Conservation (phyloP, 2,797 vertebrate genomes). For the Tapera naevia region DNA sequence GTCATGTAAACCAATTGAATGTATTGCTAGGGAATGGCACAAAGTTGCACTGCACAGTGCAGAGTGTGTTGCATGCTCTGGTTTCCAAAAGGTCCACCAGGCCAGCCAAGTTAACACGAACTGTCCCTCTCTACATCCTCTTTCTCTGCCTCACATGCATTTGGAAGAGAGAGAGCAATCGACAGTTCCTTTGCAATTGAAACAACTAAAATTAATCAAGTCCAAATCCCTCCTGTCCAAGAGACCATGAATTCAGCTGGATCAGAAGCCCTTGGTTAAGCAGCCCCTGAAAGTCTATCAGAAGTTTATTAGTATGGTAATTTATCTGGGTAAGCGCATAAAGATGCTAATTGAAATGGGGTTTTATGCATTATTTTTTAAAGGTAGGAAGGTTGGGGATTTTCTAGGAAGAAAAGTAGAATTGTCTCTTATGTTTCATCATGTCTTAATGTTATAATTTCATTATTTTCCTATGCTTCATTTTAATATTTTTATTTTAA, state of each 20-base stretch:
- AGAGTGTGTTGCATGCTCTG: not conserved
- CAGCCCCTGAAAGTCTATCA: slow-evolving; percentile 41
- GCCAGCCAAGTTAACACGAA: not conserved
- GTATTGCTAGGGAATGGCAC: not conserved
- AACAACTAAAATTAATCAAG: slow-evolving; percentile 14
- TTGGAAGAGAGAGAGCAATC: not conserved
- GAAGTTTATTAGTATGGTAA: slow-evolving; percentile 60
- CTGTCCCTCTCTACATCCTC: not conserved
- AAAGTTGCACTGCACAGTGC: not conserved
- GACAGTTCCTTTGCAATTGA: not conserved
- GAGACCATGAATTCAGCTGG: slow-evolving; percentile 37
- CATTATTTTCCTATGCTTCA: not conserved
- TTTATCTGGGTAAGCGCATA: slow-evolving; percentile 19
- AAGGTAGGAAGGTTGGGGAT: not conserved
- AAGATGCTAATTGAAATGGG: slow-evolving; percentile 41
- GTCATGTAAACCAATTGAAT: not conserved
- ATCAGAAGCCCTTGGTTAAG: slow-evolving; percentile 49
- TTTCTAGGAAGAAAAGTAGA: not conserved
- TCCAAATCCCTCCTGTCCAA: slow-evolving; percentile 1
- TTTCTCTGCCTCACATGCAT: not conserved
- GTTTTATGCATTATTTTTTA: not conserved
- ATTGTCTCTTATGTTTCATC: not conserved
- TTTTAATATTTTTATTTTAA: not conserved
- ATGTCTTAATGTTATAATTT: not conserved
- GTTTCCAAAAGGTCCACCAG: not conserved